Base-by-base conservation (phyloP, 2,888 invertebrate genomes). In the Aphidoletes aphidimyza region DNA sequence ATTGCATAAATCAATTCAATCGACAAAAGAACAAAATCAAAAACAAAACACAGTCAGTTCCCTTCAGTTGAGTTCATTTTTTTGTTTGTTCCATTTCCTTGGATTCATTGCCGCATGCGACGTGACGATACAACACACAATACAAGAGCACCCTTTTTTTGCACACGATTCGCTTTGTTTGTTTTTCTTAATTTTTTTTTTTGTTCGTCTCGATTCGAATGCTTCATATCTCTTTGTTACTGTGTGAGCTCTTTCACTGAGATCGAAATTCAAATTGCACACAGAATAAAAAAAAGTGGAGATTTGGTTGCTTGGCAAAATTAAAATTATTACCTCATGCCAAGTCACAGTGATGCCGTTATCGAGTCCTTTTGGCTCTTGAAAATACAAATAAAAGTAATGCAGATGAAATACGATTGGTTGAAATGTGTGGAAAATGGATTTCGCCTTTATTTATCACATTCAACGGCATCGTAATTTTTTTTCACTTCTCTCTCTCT, bases 321-420 rank as follows among this genome's bases (percentile, higher is more conserved):
- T 69, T 69, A 69, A 69, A 69, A 69, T 69, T 30, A 69, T 69
- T 69, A 69, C 69, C 69, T 69, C 69, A 69, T 69, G 69, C 69
- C 5, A 39, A 39, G 39, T 8, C 17, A 9, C 19, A 17, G 9
- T 17, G 47, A 9, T 47, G 14, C 9, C 14, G 26, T 26, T 26
- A 54, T 26, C 54, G 54, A 54, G 54, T 11, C 5, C 22, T 22
- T 26, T 5, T 26, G 54, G 5, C 11, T 30, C 30, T 0, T 34
- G 30, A 69, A 69, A 69, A 69, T 69, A 69, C 14, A 0, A 30
- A 6, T 9, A 22, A 6, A 47, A 11, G 54, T 22, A 54, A 19
- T 54, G n/a, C 11, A 22, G 5, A 17, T 19, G 17, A 47, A 47
- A 47, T 47, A 14, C 47, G 17, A 17, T 3, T 17, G n/a, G n/a